Evolutionary conservation across 2,888 invertebrate species (phyloP).

Genomic region (Callosobruchus maculatus): DNA sequence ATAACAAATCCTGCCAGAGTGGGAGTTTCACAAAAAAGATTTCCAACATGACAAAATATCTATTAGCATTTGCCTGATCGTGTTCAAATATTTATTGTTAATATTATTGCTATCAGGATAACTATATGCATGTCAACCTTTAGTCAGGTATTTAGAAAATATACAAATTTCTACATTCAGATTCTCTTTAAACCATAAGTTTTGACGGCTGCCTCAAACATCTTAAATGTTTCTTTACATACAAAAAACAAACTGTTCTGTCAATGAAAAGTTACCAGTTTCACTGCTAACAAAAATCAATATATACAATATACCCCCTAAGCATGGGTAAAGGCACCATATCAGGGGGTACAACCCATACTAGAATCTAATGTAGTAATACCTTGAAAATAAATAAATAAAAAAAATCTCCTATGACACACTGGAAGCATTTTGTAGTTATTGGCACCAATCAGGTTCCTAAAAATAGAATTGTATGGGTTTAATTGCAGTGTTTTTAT

Average conservation of each 20-base stretch:
- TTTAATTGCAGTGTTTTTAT: not conserved
- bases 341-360: not conserved
- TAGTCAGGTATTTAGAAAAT: too few species aligned
- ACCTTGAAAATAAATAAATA: conserved; percentile 24
- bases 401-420: conserved; percentile 14
- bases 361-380: conserved; percentile 11
- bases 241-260: not conserved
- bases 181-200: too few species aligned
- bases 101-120: too few species aligned
- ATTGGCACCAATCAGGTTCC: conserved; percentile 29
- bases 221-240: not conserved
- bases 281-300: not conserved
- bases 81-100: too few species aligned
- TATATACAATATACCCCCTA: not conserved
- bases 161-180: too few species aligned
- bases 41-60: too few species aligned
- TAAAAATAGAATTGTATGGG: conserved; percentile 18
- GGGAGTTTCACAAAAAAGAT: too few species aligned
- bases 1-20: too few species aligned
- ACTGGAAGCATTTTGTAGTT: conserved; percentile 6
- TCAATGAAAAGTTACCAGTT: not conserved
- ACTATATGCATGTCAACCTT: too few species aligned
- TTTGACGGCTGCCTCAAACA: too few species aligned
- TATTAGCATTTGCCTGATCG: too few species aligned
- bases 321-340: not conserved